Evolutionary conservation across 2,113 vertebrate genomes (phyloP).

Genomic region (Micronisus gabar): DNA sequence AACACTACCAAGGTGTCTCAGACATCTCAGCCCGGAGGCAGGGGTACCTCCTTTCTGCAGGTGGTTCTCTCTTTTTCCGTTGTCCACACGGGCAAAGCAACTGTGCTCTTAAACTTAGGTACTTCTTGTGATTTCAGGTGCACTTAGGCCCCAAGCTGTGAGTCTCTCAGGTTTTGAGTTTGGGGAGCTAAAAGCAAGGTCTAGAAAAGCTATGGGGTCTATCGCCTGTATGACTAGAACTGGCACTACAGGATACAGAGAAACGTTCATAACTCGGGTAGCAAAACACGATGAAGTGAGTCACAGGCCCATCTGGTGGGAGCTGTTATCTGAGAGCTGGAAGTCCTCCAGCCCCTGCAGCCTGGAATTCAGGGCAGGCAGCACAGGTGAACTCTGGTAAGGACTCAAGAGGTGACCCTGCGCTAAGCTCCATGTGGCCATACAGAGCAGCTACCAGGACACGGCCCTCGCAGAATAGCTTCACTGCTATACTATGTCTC

Average conservation of each 20-base stretch:
- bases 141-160: not conserved
- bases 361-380: not conserved
- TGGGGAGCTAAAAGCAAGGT: not conserved
- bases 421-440: not conserved
- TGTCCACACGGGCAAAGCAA: not conserved
- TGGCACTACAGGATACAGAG: not conserved
- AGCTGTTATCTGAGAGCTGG: not conserved
- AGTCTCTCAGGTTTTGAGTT: not conserved
- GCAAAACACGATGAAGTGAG: not conserved
- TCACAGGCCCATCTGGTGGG: not conserved
- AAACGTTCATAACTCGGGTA: not conserved
- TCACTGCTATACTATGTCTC: not conserved
- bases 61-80: not conserved
- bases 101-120: not conserved
- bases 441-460: not conserved
- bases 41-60: not conserved
- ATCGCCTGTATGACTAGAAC: accelerated
- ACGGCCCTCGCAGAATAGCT: not conserved
- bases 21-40: not conserved
- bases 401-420: not conserved
- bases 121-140: not conserved
- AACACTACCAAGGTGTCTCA: accelerated
- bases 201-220: not conserved
- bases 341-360: not conserved
- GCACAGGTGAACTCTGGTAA: not conserved